phyloP scores from a whole-genome alignment of 2,797 vertebrate genomes.

The Gambelia wislizenii region DNA sequence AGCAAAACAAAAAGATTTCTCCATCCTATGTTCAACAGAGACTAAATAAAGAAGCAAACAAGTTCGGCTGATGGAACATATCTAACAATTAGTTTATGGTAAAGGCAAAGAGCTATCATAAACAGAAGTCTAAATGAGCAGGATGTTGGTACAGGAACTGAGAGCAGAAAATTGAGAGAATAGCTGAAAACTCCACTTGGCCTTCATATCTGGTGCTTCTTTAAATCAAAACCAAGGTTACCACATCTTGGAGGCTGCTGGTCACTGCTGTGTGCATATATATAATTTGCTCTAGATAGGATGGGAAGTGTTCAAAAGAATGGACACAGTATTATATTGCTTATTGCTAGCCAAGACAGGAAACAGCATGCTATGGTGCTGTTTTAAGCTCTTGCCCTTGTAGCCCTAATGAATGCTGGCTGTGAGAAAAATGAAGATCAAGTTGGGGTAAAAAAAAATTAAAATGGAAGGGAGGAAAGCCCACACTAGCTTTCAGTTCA shows the following conservation, averaged over 20 bases:
- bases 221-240: not conserved
- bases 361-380: not conserved
- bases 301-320: not conserved
- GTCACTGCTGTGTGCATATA: not conserved
- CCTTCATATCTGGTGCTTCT: not conserved
- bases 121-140: not conserved
- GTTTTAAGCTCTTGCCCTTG: constrained; percentile 11
- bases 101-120: not conserved
- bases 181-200: not conserved
- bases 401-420: constrained; percentile 6
- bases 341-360: not conserved
- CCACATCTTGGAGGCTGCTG: not conserved
- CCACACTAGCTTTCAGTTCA: constrained; percentile 37
- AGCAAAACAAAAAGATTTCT: too few species aligned
- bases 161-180: not conserved
- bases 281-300: not conserved
- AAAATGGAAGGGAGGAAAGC: too few species aligned
- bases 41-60: too few species aligned
- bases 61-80: not conserved
- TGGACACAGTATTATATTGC: constrained; percentile 21
- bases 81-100: not conserved
- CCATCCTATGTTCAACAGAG: not conserved
- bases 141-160: not conserved
- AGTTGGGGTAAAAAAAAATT: constrained; percentile 35
- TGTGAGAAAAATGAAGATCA: constrained; percentile 55